Conservation (phyloP, 2,888 invertebrate species). For the Zonitis immaculata region DNA sequence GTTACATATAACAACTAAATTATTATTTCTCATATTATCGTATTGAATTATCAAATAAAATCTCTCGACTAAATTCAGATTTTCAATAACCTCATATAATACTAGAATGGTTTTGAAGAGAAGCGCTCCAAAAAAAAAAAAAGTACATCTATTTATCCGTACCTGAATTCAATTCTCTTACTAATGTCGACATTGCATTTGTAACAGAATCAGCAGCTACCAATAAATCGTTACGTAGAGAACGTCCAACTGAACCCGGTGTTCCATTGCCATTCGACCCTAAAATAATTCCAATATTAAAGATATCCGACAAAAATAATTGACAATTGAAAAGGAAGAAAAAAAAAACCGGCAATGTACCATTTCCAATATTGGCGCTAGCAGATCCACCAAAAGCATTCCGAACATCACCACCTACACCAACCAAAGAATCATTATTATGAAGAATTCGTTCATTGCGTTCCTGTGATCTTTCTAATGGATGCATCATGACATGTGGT, state of each 20-base stretch:
- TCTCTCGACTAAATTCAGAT: slow-evolving; percentile 18
- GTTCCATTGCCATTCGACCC: slow-evolving; percentile 45
- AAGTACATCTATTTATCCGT: slow-evolving; percentile 42
- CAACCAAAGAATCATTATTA: slow-evolving; percentile 50
- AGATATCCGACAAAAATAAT: no score
- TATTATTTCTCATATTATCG: not conserved
- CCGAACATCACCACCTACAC: slow-evolving; percentile 58
- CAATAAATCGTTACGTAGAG: slow-evolving; percentile 79
- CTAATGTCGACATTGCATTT: slow-evolving; percentile 95
- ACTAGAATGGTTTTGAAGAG: slow-evolving; percentile 20
- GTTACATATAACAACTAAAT: no score
- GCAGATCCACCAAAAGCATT: slow-evolving; percentile 49
- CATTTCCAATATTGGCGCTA: slow-evolving; percentile 31
- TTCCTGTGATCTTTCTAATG: slow-evolving; percentile 29
- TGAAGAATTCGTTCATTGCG: slow-evolving; percentile 37
- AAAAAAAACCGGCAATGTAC: no score
- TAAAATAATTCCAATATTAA: slow-evolving; percentile 8
- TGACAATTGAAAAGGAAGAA: no score
- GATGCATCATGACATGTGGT: slow-evolving; percentile 30
- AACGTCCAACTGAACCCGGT: slow-evolving; percentile 53
- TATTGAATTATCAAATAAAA: slow-evolving; percentile 7
- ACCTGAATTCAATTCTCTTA: slow-evolving; percentile 93
- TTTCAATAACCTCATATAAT: slow-evolving; percentile 15
- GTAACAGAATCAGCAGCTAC: slow-evolving; percentile 97
- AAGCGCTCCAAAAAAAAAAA: slow-evolving; percentile 21